Evolutionary conservation across 2,113 vertebrate species (phyloP).

Genomic region (Nymphicus hollandicus): DNA sequence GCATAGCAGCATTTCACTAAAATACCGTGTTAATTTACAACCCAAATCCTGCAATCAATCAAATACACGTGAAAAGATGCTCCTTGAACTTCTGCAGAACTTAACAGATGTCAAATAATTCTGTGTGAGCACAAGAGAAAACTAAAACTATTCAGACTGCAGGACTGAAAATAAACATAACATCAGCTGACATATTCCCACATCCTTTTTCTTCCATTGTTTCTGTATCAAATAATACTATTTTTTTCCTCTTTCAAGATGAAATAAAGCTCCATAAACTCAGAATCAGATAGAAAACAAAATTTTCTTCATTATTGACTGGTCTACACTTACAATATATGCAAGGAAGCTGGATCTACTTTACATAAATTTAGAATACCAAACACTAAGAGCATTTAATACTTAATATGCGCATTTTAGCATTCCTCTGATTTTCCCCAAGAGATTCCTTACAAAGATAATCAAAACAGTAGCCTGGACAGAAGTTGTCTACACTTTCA

Average conservation of each 20-base stretch:
- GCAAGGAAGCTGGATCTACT: background rate
- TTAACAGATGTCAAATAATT: background rate
- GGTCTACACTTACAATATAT: background rate
- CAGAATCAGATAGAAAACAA: background rate
- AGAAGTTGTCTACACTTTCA: background rate
- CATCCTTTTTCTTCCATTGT: background rate
- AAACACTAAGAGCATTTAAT: background rate
- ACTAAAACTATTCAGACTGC: background rate
- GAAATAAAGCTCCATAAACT: background rate
- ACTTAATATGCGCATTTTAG: background rate
- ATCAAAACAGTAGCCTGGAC: background rate
- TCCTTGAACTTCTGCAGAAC: background rate
- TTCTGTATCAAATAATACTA: background rate
- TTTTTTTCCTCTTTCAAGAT: background rate
- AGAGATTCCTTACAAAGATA: background rate
- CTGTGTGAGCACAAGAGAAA: background rate
- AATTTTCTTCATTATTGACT: background rate
- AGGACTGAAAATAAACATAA: background rate
- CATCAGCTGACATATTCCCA: background rate
- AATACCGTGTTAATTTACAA: background rate
- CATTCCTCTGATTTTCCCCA: background rate
- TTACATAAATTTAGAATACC: background rate
- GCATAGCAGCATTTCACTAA: background rate
- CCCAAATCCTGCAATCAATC: background rate
- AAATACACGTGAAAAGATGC: background rate